Percentiles rank a stretch among this genome's conserved stretches.
phyloP scores from a whole-genome alignment of 2,888 invertebrate genomes.

The Andrena dorsata region DNA sequence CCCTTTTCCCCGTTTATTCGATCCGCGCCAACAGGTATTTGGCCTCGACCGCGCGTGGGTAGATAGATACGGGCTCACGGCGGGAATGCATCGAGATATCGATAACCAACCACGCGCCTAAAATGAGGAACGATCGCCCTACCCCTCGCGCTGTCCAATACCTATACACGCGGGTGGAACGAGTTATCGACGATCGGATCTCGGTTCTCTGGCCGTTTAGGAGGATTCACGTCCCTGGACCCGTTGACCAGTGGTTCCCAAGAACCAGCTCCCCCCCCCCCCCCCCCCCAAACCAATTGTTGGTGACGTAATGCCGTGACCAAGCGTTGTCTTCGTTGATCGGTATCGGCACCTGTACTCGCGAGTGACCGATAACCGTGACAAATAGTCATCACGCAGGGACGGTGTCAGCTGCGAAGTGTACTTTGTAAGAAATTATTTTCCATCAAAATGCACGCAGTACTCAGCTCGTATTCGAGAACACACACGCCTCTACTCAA shows the following conservation, averaged over 20 bases:
- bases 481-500: too few species aligned
- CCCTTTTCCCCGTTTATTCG: constrained; percentile 25
- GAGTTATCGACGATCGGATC: constrained; percentile 77
- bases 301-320: not conserved
- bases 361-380: constrained; percentile 25
- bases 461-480: not conserved
- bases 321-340: not conserved
- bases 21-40: constrained; percentile 44
- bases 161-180: constrained; percentile 41
- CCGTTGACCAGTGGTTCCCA: constrained; percentile 65
- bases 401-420: constrained; percentile 2
- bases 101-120: constrained; percentile 70
- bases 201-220: constrained; percentile 58
- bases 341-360: constrained; percentile 31
- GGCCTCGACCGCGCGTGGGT: constrained; percentile 54
- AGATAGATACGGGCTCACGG: constrained; percentile 25
- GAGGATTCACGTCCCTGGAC: constrained; percentile 39
- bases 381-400: not conserved
- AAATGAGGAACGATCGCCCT: constrained; percentile 66
- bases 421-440: not conserved
- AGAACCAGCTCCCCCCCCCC: constrained; percentile 39
- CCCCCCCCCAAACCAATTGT: not conserved
- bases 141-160: constrained; percentile 58
- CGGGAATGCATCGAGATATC: constrained; percentile 62
- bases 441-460: not conserved